phyloP scores from a whole-genome alignment of 2,113 vertebrate genomes.

The Thalassoma bifasciatum region DNA sequence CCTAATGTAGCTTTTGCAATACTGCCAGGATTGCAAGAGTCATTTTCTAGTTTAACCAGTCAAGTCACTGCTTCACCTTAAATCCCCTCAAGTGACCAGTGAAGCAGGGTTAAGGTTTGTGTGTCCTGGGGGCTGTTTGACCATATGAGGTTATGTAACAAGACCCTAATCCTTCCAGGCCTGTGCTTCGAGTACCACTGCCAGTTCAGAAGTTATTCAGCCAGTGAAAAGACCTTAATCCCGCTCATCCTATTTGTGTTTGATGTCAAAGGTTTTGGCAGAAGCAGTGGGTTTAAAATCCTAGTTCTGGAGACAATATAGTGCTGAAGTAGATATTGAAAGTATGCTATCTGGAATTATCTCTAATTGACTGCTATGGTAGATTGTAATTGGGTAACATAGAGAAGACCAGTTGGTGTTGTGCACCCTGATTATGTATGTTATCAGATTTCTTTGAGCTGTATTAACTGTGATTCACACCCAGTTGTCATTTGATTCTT shows the following conservation, averaged over 20 bases:
- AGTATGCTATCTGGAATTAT: constrained; percentile 1
- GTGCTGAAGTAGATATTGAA: constrained; percentile 6
- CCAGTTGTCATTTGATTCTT: constrained; percentile 5
- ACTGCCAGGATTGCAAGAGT: background rate
- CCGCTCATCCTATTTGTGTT: constrained; percentile 22
- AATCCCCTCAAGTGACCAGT: constrained; percentile 27
- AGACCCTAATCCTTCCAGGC: constrained; percentile 49
- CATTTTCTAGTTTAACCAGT: constrained; percentile 17
- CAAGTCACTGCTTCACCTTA: background rate
- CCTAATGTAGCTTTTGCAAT: background rate
- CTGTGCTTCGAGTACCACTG: constrained; percentile 37
- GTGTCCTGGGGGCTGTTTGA: constrained; percentile 16
- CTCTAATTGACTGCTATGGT: no score
- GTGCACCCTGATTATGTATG: background rate
- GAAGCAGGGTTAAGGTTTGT: constrained; percentile 36
- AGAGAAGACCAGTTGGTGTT: background rate
- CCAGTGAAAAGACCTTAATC: constrained; percentile 52
- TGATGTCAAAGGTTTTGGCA: constrained; percentile 10
- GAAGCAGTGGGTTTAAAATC: constrained; percentile 8
- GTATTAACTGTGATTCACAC: background rate
- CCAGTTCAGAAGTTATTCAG: constrained; percentile 61
- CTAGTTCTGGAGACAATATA: background rate
- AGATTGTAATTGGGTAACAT: no score
- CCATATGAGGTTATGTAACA: constrained; percentile 64
- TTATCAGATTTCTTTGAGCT: background rate